Base-by-base conservation (phyloP, 1,140 invertebrate genomes). In the Drosophila ficusphila region DNA sequence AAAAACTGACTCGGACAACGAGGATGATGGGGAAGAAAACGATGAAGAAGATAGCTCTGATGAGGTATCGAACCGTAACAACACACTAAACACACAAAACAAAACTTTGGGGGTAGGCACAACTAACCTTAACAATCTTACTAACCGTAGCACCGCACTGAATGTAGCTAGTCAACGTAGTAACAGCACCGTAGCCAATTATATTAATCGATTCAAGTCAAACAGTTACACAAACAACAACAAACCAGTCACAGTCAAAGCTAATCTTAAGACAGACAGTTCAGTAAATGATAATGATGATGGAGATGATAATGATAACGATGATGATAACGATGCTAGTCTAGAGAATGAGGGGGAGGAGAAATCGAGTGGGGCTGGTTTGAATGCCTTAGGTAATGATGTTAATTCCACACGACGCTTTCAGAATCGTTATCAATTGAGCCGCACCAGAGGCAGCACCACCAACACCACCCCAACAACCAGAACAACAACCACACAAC, bases 371-470 rank as follows among this genome's bases (percentile, higher is more conserved):
- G 73, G 72, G 70, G 39, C 34, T 58, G 49, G 34, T 65, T 53
- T 74, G 54, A 76, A 79, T 73, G 57, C 61, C 47, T 27, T 83
- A 64, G 82, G 83, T 69, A 88, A 68, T 88, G 69, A 75, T 60
- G 77, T 88, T 90, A 90, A 90, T 90, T 91, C 77, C 91, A 91
- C 86, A 86, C 90, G 90, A 89, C 90, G 90, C 85, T 91, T 91
- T 91, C 90, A 91, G 90, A 91, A 90, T 78, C 81, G 77, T 39
- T 90, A 68, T 90, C 90, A 91, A 69, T 82, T 86, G 77, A 91
- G 64, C 78, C 88, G 79, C 75, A 75, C 75, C 67, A 72, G 76
- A 65, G 56, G 58, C 64, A 52, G 44, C 57, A 74, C 67, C 36
- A 60, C 47, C 38, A 65, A 58, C 53, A 79, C 52, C 38, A 57